These are phyloP conservation scores for Helogale parvula DNA, from an alignment of 2,113 vertebrate species.

Conservation along the genomic window DNA sequence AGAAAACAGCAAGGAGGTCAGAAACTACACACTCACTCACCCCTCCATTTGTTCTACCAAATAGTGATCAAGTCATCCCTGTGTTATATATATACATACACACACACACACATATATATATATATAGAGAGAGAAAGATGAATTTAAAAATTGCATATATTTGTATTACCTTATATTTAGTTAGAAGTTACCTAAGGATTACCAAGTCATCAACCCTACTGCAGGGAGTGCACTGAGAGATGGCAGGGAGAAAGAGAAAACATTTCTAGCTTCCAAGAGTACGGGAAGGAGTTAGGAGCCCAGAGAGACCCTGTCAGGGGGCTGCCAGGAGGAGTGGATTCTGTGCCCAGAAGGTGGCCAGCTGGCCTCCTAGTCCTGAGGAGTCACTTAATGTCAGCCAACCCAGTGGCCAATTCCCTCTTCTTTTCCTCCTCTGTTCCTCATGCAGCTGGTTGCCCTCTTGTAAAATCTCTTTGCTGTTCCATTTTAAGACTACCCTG, in stretches of 20 bases:
- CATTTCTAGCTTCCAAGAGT: neutral
- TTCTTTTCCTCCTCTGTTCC: neutral
- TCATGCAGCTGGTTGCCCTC: neutral
- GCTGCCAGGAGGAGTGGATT: neutral
- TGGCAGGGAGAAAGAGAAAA: neutral
- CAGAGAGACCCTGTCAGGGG: neutral
- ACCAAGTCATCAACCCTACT: neutral
- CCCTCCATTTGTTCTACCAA: neutral
- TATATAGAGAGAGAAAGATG: neutral
- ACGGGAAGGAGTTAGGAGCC: neutral
- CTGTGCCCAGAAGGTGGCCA: neutral
- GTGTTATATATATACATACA: neutral
- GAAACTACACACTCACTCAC: constrained; percentile 18
- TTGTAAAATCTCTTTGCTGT: constrained; percentile 6
- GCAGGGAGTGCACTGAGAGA: neutral
- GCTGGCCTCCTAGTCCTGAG: neutral
- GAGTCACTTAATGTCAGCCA: neutral
- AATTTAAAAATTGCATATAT: neutral
- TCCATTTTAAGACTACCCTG: neutral
- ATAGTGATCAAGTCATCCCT: neutral
- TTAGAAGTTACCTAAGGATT: neutral
- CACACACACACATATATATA: too few relatives aligned
- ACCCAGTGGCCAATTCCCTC: neutral
- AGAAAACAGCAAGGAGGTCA: neutral
- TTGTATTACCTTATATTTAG: constrained; percentile 1